Percentiles rank a stretch among this genome's conserved stretches.
These are phyloP conservation scores for Manduca sexta DNA, from an alignment of 1,140 invertebrate genomes.

Conservation along the genomic window DNA sequence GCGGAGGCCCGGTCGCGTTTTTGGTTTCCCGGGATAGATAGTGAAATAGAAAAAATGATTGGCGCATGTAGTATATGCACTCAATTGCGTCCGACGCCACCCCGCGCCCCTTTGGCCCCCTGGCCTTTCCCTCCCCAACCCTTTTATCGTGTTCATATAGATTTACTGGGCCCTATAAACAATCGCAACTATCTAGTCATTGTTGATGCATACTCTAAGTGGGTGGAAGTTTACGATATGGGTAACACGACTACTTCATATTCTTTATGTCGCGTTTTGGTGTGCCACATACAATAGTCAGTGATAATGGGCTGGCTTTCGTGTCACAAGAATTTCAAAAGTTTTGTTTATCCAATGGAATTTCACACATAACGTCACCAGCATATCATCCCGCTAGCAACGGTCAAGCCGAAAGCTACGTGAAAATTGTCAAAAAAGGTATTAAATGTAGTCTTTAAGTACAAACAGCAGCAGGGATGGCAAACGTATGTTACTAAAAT, in stretches of 20 bases:
- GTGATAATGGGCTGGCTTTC: slow-evolving; percentile 22
- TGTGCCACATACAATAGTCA: slow-evolving; percentile 15
- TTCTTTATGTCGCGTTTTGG: slow-evolving; percentile 16
- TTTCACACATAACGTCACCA: slow-evolving; percentile 15
- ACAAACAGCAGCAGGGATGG: too few relatives aligned
- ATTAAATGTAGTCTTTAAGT: not conserved
- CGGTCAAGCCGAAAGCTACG: too few relatives aligned
- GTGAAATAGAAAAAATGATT: slow-evolving; percentile 41
- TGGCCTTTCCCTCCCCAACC: slow-evolving; percentile 28
- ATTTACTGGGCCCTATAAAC: slow-evolving; percentile 35
- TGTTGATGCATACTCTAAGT: slow-evolving; percentile 16
- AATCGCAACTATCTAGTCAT: slow-evolving; percentile 27
- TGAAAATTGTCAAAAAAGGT: too few relatives aligned
- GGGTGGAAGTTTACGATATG: slow-evolving; percentile 22
- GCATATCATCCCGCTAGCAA: too few relatives aligned
- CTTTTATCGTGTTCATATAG: slow-evolving; percentile 33
- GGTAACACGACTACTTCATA: slow-evolving; percentile 5
- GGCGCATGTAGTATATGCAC: slow-evolving; percentile 1
- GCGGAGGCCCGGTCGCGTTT: slow-evolving; percentile 15
- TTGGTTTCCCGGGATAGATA: slow-evolving; percentile 64
- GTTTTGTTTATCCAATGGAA: slow-evolving; percentile 18
- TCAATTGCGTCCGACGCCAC: slow-evolving; percentile 1
- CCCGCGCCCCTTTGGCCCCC: slow-evolving; percentile 2
- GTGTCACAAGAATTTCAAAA: slow-evolving; percentile 13
- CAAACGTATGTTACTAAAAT: too few relatives aligned